Base-by-base conservation (phyloP, 2,113 vertebrate species). In the Perca fluviatilis region DNA sequence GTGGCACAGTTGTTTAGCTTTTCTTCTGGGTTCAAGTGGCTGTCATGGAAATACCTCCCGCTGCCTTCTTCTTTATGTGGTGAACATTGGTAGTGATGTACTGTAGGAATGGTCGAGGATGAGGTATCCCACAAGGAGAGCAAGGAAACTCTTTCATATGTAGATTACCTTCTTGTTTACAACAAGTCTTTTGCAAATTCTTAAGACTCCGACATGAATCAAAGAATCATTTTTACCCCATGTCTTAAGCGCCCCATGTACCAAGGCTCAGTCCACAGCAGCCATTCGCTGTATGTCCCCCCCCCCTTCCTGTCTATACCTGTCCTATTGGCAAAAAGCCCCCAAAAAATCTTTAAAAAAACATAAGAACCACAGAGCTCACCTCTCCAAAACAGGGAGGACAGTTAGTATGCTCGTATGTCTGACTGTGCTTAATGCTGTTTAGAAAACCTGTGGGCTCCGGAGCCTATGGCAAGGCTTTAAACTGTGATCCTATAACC, bases 61-160 rank as follows among this genome's bases (percentile, higher is more conserved):
- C 68, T 80, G 85, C 51, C 60, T 81, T 21, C 25, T 21, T 47
- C 68, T 82, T 65, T 50, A 47, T 25, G 53, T 23, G 47, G 53
- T 21, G 72, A 87, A 78, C 50, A 75, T 18, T 6, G 12, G 53
- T 47, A 76, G 70, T 13, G 75, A 74, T 75, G 47, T 10, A 10
- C 57, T 6, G 58, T 7, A 21, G 23, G 57, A 81, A 47, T 50
- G 79, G 87, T 75, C 63, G 11, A 49, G 62, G 71, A 71, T 63
- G 62, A 83, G 73, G 77, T 15, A 57, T 88, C 87, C 86, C 85
- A 25, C 43, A 46, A 65, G 49, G 67, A 79, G 27, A 11, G 10
- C 30, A 9, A 9, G 23, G 65, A 21, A 74, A 40, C 19, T 60
- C 86, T 92, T 93, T 94, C 77, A 90, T 84, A 92, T 89, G 89